Evolutionary conservation across 2,113 vertebrate genomes (phyloP).

Genomic region (Semnornis frantzii): DNA sequence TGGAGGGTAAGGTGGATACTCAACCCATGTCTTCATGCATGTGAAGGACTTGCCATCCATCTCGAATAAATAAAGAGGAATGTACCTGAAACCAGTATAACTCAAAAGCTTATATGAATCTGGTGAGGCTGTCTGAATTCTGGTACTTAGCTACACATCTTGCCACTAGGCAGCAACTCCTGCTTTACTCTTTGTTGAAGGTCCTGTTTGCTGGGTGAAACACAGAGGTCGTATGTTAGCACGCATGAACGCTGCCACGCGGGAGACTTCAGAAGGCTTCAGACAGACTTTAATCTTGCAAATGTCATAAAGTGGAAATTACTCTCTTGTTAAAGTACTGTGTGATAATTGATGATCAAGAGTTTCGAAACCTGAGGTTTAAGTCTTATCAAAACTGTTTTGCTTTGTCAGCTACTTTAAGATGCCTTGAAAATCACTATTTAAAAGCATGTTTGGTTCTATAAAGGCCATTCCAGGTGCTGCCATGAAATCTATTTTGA

Average conservation of each 20-base stretch:
- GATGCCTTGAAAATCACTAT: neutral
- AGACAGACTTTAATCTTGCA: neutral
- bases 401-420: neutral
- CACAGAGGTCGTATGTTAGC: neutral
- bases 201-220: neutral
- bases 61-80: neutral
- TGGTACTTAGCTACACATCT: rapidly evolving
- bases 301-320: neutral
- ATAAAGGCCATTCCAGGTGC: neutral
- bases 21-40: neutral
- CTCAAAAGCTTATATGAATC: neutral
- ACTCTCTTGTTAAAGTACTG: neutral
- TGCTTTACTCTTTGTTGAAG: neutral
- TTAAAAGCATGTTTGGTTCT: neutral
- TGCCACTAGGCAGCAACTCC: neutral
- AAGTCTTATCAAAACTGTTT: neutral
- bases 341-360: neutral
- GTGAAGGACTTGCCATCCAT: neutral
- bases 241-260: rapidly evolving
- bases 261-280: neutral
- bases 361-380: neutral
- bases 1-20: neutral
- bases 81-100: neutral
- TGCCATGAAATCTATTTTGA: slow-evolving; percentile 30
- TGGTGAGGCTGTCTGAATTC: neutral